Evolutionary conservation across 2,888 invertebrate genomes (phyloP), one percentile per base, ranked within the genome.

Genomic region (Melanostoma scalare): DNA sequence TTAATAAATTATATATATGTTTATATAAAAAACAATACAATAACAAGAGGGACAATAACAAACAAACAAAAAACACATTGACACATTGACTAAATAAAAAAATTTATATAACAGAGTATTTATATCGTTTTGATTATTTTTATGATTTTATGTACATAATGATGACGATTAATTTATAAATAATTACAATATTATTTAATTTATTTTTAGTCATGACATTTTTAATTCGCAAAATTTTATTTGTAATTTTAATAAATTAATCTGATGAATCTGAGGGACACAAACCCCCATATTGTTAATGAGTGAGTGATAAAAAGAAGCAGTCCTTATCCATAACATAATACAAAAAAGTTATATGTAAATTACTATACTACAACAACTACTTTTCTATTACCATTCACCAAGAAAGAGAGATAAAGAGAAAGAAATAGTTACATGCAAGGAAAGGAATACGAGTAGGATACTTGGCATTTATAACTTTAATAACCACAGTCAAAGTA

Each of bases 211-310:
- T 44, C 8, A 30, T 52, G 5, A 77, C 36, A 53, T 69, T 42
- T 30, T 61, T 40, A 42, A 67, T 53, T 67, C 1, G 31, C 31
- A 10, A 35, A 44, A 67, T 69, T 33, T 79, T 58, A 58, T 58
- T 63, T 84, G 78, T 75, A 84, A 79, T 79, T 84, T 67, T 8
- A 84, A 84, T 84, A 84, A 84, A 84, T 84, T 84, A 84, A 84
- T 84, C 74, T 67, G 71, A 84, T 79, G 84, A 78, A 50, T 33
- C 20, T 20, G 20, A 73, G 68, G 74, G 60, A 74, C 55, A 48
- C 42, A 38, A 52, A 33, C 42, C 36, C 69, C 69, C 46, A 36
- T 9, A 40, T 53, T 78, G 60, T 84, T 84, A 84, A 74, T 74
- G 74, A 74, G 48, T 74, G 69, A 84, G 58, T 74, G 53, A 78